These are phyloP conservation scores for Sogatella furcifera DNA, from an alignment of 1,140 invertebrate species.

Conservation along the genomic window DNA sequence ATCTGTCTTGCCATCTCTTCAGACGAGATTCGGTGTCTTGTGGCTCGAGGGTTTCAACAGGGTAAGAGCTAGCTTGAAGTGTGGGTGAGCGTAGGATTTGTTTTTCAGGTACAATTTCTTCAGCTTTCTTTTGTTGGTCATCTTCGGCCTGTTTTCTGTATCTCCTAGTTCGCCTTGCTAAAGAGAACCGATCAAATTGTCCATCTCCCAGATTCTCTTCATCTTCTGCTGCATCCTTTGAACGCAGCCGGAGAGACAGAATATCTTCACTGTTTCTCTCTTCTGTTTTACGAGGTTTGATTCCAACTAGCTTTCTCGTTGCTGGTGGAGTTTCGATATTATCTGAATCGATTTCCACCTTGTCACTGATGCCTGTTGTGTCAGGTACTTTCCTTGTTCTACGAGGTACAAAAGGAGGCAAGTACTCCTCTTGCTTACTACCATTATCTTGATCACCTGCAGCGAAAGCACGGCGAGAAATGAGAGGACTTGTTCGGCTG, in stretches of 20 bases:
- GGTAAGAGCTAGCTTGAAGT: constrained; percentile 32
- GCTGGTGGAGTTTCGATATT: constrained; percentile 83
- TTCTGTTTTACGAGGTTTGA: constrained; percentile 25
- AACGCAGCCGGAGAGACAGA: background rate
- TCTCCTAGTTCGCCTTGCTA: constrained; percentile 64
- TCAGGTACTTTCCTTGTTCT: constrained; percentile 25
- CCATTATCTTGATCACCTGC: constrained; percentile 21
- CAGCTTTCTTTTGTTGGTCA: constrained; percentile 32
- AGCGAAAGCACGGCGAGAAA: constrained; percentile 16
- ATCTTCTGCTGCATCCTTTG: constrained; percentile 19
- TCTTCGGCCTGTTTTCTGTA: constrained; percentile 60
- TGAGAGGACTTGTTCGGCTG: constrained; percentile 20
- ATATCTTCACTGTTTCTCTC: background rate
- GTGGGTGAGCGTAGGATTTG: constrained; percentile 39
- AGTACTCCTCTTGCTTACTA: constrained; percentile 22
- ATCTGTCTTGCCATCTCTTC: constrained; percentile 50
- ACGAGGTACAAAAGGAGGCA: constrained; percentile 31
- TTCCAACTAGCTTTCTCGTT: constrained; percentile 51
- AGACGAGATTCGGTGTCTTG: constrained; percentile 46
- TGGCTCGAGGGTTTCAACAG: constrained; percentile 29
- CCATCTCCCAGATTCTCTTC: constrained; percentile 35
- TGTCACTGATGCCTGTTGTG: constrained; percentile 47
- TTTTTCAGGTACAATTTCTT: constrained; percentile 40
- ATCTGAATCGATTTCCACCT: constrained; percentile 78
- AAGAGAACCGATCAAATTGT: constrained; percentile 75